These are phyloP conservation scores for Pharmacophagus antenor DNA, from an alignment of 2,888 invertebrate species.

Conservation along the genomic window DNA sequence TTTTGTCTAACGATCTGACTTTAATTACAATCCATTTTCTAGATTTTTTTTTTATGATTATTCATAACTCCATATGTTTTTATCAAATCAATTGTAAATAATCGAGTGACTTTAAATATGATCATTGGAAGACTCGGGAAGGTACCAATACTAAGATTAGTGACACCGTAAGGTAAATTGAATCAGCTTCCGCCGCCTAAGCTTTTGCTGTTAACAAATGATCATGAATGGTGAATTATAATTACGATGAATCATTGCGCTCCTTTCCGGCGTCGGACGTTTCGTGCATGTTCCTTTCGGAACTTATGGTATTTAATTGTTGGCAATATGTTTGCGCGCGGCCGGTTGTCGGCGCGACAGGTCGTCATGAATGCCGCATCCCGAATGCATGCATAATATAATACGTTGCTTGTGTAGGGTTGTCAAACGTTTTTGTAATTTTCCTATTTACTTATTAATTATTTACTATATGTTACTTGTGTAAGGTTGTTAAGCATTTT, in stretches of 20 bases:
- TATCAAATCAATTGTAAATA: no score
- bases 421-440: constrained; percentile 1
- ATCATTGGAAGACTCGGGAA: no score
- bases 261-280: constrained; percentile 26
- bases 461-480: no score
- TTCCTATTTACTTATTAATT: no score
- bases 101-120: no score
- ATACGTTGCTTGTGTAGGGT: constrained; percentile 35
- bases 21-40: no score
- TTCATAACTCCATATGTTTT: no score
- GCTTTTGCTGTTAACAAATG: background rate
- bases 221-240: constrained; percentile 19
- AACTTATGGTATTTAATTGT: constrained; percentile 20
- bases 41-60: no score
- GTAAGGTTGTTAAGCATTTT: no score
- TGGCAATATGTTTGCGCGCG: constrained; percentile 16
- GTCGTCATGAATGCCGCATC: constrained; percentile 51
- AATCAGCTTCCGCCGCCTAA: background rate
- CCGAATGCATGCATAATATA: constrained; percentile 63
- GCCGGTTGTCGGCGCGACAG: constrained; percentile 67
- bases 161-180: background rate
- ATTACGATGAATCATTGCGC: constrained; percentile 26
- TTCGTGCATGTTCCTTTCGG: constrained; percentile 1
- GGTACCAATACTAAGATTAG: background rate
- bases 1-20: background rate